A percentile compares a stretch with the other conserved stretches of the same genome.
Conservation (phyloP, 2,888 invertebrate species). For the Euclidia mi region DNA sequence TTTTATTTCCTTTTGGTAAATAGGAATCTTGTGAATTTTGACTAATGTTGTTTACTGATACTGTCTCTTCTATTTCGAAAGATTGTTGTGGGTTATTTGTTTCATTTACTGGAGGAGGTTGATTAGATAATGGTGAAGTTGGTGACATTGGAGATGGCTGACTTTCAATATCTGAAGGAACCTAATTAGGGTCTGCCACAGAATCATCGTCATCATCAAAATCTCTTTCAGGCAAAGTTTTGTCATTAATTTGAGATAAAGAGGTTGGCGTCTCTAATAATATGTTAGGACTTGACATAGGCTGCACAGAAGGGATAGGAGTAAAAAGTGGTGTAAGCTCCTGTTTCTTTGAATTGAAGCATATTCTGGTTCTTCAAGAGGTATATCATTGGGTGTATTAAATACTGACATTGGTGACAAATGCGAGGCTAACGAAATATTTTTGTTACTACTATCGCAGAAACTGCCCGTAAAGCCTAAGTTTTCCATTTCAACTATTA, state of each 20-base stretch:
- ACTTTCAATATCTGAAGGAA: slow-evolving; percentile 15
- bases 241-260: too few relatives aligned
- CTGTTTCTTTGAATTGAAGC: slow-evolving; percentile 20
- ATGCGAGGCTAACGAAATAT: slow-evolving; percentile 17
- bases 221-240: too few relatives aligned
- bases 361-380: slow-evolving; percentile 13
- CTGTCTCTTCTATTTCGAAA: slow-evolving; percentile 7
- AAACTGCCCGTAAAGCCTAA: too few relatives aligned
- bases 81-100: not conserved
- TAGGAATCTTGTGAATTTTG: slow-evolving; percentile 7
- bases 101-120: not conserved
- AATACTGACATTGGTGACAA: slow-evolving; percentile 25
- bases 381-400: slow-evolving; percentile 12
- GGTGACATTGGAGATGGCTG: slow-evolving; percentile 16
- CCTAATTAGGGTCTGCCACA: slow-evolving; percentile 16
- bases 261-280: too few relatives aligned
- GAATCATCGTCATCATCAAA: slow-evolving; percentile 24
- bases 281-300: slow-evolving; percentile 12
- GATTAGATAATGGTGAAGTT: slow-evolving; percentile 2
- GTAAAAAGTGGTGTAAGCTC: slow-evolving; percentile 29
- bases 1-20: slow-evolving; percentile 22
- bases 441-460: not conserved
- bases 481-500: slow-evolving; percentile 5
- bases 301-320: slow-evolving; percentile 17
- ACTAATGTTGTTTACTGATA: too few relatives aligned